Evolutionary conservation across 35 echinoderm and acorn worm genomes (phyloP), one percentile per base, ranked within the genome.

Genomic region (Stichopus chloronotus): DNA sequence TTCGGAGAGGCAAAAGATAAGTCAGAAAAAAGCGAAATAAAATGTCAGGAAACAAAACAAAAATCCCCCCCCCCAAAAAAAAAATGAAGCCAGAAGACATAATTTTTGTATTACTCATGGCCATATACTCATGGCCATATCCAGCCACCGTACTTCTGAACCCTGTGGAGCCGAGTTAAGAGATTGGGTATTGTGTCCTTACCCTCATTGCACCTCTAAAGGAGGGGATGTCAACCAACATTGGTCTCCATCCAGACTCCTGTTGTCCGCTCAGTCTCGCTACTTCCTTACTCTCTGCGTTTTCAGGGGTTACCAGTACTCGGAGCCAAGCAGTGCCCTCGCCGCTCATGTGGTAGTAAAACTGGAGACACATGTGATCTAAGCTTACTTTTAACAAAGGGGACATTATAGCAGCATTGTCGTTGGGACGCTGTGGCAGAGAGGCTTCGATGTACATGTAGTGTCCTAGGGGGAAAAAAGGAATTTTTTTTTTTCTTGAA

Each of bases 281-380:
- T 52, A 94, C 14, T 72, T 72, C 63, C 56, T 58, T 55, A 13
- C 24, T 65, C 16, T 61, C 68, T n/a, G 83, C 87, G 9, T 77
- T 71, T 9, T 86, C 78, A 5, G 23, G 1, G 6, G 52, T 76
- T 83, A 78, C 16, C 7, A 81, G 19, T 4, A 96, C 83, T 12
- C 58, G 55, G 0, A 96, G 60, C 22, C 78, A 87, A 52, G 81
- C 95, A 21, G 90, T 94, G 19, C 88, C 69, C 4, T 24, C 52
- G 21, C 97, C 97, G 54, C 92, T 61, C 93, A 96, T 96, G 81
- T 98, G 95, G 69, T 98, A 98, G 59, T 92, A 98, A 21, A 98
- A 96, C 25, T 91, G 74, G n/a, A 96, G 55, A 78, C 97, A 98
- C n/a, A 92, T 53, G 61, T 86, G 71, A 17, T 82, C 72, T 21